Evolutionary conservation across 2,888 invertebrate genomes (phyloP).

Genomic region (Melitaea athalia): DNA sequence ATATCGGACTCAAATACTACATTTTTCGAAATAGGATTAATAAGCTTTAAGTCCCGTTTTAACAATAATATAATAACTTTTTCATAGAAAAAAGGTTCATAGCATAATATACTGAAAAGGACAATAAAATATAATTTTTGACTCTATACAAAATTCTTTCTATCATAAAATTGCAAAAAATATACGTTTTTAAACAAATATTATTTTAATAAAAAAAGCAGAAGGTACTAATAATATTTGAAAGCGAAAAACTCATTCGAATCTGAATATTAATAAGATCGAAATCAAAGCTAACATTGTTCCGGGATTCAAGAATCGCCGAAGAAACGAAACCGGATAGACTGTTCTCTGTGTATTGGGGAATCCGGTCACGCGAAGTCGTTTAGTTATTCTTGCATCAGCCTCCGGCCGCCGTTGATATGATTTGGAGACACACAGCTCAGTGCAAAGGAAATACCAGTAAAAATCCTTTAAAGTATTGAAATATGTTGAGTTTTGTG

Average conservation of each 20-base stretch:
- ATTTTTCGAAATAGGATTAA: too few species aligned
- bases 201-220: background rate
- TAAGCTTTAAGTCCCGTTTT: too few species aligned
- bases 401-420: constrained; percentile 52
- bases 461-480: background rate
- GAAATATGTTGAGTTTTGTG: too few species aligned
- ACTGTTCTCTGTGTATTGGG: constrained; percentile 44
- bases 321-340: constrained; percentile 41
- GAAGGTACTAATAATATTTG: background rate
- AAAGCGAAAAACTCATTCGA: background rate
- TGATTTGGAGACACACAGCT: constrained; percentile 43
- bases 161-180: too few species aligned
- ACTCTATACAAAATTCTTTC: too few species aligned
- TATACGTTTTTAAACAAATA: too few species aligned
- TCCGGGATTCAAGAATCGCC: constrained; percentile 36
- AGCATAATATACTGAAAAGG: too few species aligned
- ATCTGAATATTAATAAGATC: constrained; percentile 17
- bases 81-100: too few species aligned
- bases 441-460: constrained; percentile 36
- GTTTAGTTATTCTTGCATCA: constrained; percentile 62
- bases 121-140: too few species aligned
- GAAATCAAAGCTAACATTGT: constrained; percentile 31
- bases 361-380: constrained; percentile 60
- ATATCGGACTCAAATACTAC: too few species aligned
- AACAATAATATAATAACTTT: too few species aligned